phyloP scores from a whole-genome alignment of 2,113 vertebrate genomes.

The Dinomys branickii region DNA sequence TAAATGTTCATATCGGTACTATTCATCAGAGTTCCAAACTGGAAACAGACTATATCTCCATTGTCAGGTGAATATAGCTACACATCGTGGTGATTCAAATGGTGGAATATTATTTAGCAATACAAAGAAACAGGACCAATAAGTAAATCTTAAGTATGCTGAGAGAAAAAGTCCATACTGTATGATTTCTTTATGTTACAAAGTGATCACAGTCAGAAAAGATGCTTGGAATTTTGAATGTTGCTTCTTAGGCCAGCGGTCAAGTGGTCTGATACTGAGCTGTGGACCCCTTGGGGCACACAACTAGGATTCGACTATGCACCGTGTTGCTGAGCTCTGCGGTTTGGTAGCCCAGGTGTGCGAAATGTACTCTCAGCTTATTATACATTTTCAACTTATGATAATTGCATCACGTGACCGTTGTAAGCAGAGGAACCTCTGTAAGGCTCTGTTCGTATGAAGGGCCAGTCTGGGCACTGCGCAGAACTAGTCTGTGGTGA shows the following conservation, averaged over 20 bases:
- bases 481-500: background rate
- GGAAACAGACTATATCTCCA: background rate
- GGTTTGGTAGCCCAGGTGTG: background rate
- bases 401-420: background rate
- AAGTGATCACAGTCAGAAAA: background rate
- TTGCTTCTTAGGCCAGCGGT: background rate
- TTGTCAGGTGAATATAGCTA: background rate
- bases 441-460: background rate
- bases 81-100: background rate
- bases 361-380: background rate
- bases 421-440: background rate
- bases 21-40: slow-evolving; percentile 15
- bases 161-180: background rate
- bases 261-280: background rate
- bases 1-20: slow-evolving; percentile 8
- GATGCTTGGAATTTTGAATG: background rate
- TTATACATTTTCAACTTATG: background rate
- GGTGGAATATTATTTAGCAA: background rate
- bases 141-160: background rate
- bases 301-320: background rate
- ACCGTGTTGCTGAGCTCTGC: background rate
- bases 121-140: background rate
- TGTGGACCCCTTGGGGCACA: background rate
- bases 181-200: background rate
- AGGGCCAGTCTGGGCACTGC: background rate